phyloP scores from a whole-genome alignment of 1,140 invertebrate genomes.

The Heliconius himera region DNA sequence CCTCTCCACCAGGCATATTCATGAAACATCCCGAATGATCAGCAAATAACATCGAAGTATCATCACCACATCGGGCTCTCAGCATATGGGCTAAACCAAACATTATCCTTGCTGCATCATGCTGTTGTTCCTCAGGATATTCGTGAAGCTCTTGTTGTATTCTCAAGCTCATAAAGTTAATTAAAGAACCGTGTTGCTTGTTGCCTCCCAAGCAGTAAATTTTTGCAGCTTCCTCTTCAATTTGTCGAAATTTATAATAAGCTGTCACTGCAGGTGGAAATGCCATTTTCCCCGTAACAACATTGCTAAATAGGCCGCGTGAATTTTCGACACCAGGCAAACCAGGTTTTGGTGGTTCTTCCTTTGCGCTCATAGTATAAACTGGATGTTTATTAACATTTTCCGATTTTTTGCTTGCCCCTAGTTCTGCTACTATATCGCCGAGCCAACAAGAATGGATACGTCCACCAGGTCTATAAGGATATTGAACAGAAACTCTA shows the following conservation, averaged over 20 bases:
- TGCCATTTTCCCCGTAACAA: conserved; percentile 83
- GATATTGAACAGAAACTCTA: neutral
- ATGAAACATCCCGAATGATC: conserved; percentile 85
- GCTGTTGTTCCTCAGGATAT: conserved; percentile 85
- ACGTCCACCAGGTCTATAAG: conserved; percentile 82
- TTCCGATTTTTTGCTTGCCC: conserved; percentile 81
- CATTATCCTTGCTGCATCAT: conserved; percentile 85
- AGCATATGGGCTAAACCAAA: conserved; percentile 84
- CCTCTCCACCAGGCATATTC: conserved; percentile 84
- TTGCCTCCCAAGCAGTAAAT: conserved; percentile 81
- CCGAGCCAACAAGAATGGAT: conserved; percentile 87
- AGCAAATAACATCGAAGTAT: conserved; percentile 83
- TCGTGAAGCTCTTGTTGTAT: conserved; percentile 86
- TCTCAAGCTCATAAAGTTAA: conserved; percentile 85
- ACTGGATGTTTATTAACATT: conserved; percentile 83
- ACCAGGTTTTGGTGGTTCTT: conserved; percentile 82
- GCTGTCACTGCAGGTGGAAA: conserved; percentile 82
- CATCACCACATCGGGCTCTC: conserved; percentile 82
- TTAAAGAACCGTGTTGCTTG: conserved; percentile 83
- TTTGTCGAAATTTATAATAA: conserved; percentile 84
- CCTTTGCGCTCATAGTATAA: conserved; percentile 83
- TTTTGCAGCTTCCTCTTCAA: conserved; percentile 83
- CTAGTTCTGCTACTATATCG: conserved; percentile 86
- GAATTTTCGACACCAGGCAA: conserved; percentile 72
- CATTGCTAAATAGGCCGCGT: conserved; percentile 83